Percentiles rank a stretch among this genome's conserved stretches.
phyloP scores from a whole-genome alignment of 2,888 invertebrate genomes.

The Brachyopa scutellaris region DNA sequence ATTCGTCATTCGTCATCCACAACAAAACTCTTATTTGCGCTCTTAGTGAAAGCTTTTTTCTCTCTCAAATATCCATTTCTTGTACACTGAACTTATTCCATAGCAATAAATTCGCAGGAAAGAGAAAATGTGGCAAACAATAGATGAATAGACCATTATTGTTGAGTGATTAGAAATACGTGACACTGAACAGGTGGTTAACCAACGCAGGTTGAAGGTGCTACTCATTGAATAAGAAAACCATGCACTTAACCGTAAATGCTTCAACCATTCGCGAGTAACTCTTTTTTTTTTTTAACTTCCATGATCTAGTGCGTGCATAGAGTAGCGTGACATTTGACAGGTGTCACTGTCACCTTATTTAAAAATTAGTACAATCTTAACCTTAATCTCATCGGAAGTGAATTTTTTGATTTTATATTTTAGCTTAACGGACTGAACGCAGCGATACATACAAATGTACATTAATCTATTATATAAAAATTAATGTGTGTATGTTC shows the following conservation, averaged over 20 bases:
- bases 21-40: constrained; percentile 10
- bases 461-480: too few relatives aligned
- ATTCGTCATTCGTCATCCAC: too few relatives aligned
- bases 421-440: too few relatives aligned
- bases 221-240: neutral
- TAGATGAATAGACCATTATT: constrained; percentile 1
- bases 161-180: constrained; percentile 31
- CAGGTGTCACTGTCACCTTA: constrained; percentile 35
- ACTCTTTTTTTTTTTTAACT: neutral
- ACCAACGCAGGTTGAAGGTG: neutral
- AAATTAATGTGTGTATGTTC: too few relatives aligned
- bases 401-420: too few relatives aligned
- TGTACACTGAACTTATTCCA: neutral
- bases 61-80: neutral
- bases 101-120: constrained; percentile 11
- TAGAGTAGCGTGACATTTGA: constrained; percentile 33
- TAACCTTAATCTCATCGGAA: constrained; percentile 25
- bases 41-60: constrained; percentile 33
- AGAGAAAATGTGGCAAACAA: constrained; percentile 47
- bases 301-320: constrained; percentile 4
- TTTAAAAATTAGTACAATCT: neutral
- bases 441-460: too few relatives aligned
- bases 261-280: neutral
- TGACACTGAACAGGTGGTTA: constrained; percentile 45
- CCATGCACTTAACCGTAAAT: neutral